These are phyloP conservation scores for Pyrochroa serraticornis DNA, from an alignment of 2,888 invertebrate species.

Conservation along the genomic window DNA sequence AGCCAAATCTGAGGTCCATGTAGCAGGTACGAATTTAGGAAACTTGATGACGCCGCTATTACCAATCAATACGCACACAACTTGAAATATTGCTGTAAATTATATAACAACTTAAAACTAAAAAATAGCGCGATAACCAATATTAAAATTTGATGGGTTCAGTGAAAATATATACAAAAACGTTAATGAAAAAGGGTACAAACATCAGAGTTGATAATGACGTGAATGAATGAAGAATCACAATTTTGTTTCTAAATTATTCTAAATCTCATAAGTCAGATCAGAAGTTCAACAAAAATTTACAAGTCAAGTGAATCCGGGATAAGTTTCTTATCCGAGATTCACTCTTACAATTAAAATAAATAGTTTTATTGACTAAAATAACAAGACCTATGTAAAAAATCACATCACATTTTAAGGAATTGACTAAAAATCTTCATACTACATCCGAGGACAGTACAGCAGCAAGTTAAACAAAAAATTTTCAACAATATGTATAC, in stretches of 20 bases:
- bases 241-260: slow-evolving; percentile 36
- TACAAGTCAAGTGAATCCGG: not conserved
- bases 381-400: slow-evolving; percentile 1
- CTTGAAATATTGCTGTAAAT: slow-evolving; percentile 5
- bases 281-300: slow-evolving; percentile 23
- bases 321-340: not conserved
- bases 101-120: slow-evolving; percentile 6
- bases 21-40: slow-evolving; percentile 48
- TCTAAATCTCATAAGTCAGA: slow-evolving; percentile 26
- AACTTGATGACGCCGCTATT: slow-evolving; percentile 28
- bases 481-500: slow-evolving; percentile 21
- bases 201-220: slow-evolving; percentile 40
- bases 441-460: slow-evolving; percentile 15
- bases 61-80: slow-evolving; percentile 26
- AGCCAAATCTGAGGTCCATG: slow-evolving; percentile 44
- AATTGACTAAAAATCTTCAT: slow-evolving; percentile 27
- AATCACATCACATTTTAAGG: slow-evolving; percentile 28
- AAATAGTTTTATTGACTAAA: slow-evolving; percentile 10
- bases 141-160: slow-evolving; percentile 11
- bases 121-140: slow-evolving; percentile 5
- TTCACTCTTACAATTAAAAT: slow-evolving; percentile 20
- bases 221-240: slow-evolving; percentile 38
- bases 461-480: not conserved
- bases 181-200: slow-evolving; percentile 33
- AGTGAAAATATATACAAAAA: slow-evolving; percentile 7